Evolutionary conservation across 2,797 vertebrate genomes (phyloP).

Genomic region (Danio jaintianensis): DNA sequence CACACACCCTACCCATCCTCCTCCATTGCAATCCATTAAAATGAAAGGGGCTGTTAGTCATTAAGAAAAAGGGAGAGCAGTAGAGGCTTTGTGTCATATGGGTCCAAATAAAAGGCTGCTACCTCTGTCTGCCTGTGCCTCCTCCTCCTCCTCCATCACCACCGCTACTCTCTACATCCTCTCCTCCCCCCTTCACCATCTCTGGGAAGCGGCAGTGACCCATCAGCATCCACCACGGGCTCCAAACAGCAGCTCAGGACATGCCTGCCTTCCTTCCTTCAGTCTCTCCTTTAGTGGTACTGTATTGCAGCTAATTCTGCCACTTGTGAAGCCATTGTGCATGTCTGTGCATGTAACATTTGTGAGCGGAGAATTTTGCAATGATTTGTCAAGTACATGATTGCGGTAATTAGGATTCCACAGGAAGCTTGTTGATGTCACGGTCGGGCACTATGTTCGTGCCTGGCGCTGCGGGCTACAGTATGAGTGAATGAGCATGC

Average conservation of each 20-base stretch:
- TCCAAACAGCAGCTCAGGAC: conserved; percentile 29
- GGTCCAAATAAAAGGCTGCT: conserved; percentile 57
- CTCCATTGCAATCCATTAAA: conserved; percentile 60
- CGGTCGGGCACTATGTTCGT: conserved; percentile 1
- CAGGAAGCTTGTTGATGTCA: conserved; percentile 35
- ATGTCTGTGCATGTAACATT: conserved; percentile 42
- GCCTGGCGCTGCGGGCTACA: not conserved
- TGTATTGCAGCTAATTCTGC: not conserved
- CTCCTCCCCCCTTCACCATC: conserved; percentile 27
- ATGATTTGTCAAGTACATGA: conserved; percentile 42
- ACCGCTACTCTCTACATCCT: conserved; percentile 14
- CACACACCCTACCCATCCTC: conserved; percentile 52
- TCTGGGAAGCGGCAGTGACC: conserved; percentile 37
- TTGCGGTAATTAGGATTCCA: conserved; percentile 38
- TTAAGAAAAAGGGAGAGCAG: conserved; percentile 54
- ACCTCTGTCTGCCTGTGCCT: conserved; percentile 30
- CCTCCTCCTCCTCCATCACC: conserved; percentile 25
- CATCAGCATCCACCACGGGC: conserved; percentile 29
- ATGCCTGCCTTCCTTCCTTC: conserved; percentile 5
- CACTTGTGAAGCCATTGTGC: conserved; percentile 32
- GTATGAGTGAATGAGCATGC: conserved; percentile 8
- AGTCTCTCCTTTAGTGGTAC: conserved; percentile 27
- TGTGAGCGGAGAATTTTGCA: conserved; percentile 10
- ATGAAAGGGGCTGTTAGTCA: conserved; percentile 54
- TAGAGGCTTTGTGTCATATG: conserved; percentile 60